phyloP scores from a whole-genome alignment of 2,113 vertebrate genomes.

The Cyprinodon tularosa region DNA sequence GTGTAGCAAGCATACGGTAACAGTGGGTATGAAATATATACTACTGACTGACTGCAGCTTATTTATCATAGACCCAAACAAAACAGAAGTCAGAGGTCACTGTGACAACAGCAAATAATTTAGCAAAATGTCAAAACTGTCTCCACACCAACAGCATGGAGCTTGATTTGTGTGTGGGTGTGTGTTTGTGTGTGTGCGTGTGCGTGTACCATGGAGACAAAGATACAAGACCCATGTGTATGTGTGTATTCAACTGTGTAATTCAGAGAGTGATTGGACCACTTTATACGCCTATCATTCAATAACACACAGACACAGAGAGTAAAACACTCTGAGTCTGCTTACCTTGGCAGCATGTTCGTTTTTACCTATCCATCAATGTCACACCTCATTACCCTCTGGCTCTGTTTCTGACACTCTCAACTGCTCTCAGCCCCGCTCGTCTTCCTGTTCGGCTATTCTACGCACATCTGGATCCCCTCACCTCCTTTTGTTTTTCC shows the following conservation, averaged over 20 bases:
- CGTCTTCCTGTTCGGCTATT: slow-evolving; percentile 14
- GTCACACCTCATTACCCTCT: slow-evolving; percentile 57
- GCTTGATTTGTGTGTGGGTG: slow-evolving; percentile 17
- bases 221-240: slow-evolving; percentile 6
- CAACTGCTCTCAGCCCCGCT: slow-evolving; percentile 11
- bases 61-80: slow-evolving; percentile 26
- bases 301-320: slow-evolving; percentile 30
- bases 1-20: neutral
- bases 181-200: slow-evolving; percentile 20
- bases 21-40: neutral
- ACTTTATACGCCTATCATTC: slow-evolving; percentile 56
- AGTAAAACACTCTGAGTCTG: slow-evolving; percentile 22
- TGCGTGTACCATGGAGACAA: neutral
- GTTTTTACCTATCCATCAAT: slow-evolving; percentile 48
- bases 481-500: neutral
- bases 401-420: slow-evolving; percentile 31
- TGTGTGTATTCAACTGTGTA: slow-evolving; percentile 43
- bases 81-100: slow-evolving; percentile 49
- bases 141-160: slow-evolving; percentile 20
- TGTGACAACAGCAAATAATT: slow-evolving; percentile 52
- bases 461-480: slow-evolving; percentile 16
- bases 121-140: slow-evolving; percentile 50
- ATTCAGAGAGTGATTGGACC: slow-evolving; percentile 54
- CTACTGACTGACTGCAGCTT: slow-evolving; percentile 2
- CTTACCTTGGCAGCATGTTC: slow-evolving; percentile 53